These are phyloP conservation scores for Aphis gossypii DNA, from an alignment of 1,140 invertebrate species.

Conservation along the genomic window DNA sequence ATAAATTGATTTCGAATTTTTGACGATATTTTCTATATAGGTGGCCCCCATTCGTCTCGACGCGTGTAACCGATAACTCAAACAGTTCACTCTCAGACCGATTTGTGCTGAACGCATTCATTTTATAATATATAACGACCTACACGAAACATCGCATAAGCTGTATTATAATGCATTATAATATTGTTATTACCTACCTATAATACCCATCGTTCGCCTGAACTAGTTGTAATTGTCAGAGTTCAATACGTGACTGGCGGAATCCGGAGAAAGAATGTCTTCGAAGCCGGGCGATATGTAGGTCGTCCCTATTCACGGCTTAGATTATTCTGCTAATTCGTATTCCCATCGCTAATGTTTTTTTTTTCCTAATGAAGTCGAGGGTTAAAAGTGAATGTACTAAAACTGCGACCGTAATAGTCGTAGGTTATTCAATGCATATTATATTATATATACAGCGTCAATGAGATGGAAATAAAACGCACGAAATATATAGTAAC, in stretches of 20 bases:
- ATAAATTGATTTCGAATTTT: slow-evolving; percentile 23
- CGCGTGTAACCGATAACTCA: background rate
- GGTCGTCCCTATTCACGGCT: slow-evolving; percentile 39
- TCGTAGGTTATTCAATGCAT: background rate
- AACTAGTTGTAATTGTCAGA: slow-evolving; percentile 37
- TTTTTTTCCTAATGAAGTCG: slow-evolving; percentile 7
- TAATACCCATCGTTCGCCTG: slow-evolving; percentile 8
- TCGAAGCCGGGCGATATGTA: slow-evolving; percentile 8
- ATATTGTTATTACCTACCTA: background rate
- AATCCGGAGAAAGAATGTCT: slow-evolving; percentile 11
- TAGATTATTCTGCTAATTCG: background rate
- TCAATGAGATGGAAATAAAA: background rate
- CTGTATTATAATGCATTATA: background rate
- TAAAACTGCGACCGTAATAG: background rate
- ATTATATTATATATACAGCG: background rate
- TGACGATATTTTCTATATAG: background rate
- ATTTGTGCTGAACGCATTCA: background rate
- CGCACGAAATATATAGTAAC: background rate
- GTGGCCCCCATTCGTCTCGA: background rate
- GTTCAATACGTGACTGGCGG: slow-evolving; percentile 39
- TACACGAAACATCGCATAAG: background rate
- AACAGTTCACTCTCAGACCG: background rate
- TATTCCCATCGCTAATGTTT: slow-evolving; percentile 28
- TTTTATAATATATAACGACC: background rate
- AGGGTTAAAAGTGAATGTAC: slow-evolving; percentile 41